Evolutionary conservation across 2,888 invertebrate species (phyloP).

Genomic region (Cheiracanthium punctorium): DNA sequence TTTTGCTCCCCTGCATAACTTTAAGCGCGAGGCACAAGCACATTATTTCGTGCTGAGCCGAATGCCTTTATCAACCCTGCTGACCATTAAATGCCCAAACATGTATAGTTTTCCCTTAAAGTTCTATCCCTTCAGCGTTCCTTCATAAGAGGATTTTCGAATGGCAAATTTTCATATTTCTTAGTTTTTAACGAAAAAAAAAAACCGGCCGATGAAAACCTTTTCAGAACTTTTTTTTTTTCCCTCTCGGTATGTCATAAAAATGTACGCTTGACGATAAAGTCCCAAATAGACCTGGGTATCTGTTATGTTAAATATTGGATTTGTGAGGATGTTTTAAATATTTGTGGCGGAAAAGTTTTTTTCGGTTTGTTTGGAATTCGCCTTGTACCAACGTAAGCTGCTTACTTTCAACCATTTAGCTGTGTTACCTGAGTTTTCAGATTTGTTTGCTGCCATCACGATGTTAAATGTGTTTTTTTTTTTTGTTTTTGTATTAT

Average conservation of each 20-base stretch:
- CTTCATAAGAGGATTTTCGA: neutral
- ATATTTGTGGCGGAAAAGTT: neutral
- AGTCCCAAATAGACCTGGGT: slow-evolving; percentile 4
- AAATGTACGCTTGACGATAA: slow-evolving; percentile 7
- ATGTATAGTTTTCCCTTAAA: neutral
- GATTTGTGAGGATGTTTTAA: neutral
- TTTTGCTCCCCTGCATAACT: too few species aligned
- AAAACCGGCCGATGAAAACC: neutral
- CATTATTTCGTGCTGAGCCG: neutral
- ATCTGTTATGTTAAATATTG: slow-evolving; percentile 15
- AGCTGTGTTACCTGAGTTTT: slow-evolving; percentile 10
- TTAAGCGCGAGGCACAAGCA: neutral
- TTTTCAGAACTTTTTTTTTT: neutral
- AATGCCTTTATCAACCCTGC: neutral
- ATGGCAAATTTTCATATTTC: neutral
- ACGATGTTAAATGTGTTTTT: neutral
- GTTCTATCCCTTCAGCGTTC: neutral
- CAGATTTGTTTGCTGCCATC: neutral
- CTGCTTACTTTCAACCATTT: slow-evolving; percentile 15
- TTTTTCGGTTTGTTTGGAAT: neutral
- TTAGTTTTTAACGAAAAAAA: neutral
- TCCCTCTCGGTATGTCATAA: neutral
- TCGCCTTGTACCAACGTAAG: neutral
- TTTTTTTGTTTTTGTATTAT: neutral
- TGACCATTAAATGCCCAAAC: slow-evolving; percentile 8